phyloP scores from a whole-genome alignment of 2,113 vertebrate species.

The Oreotragus oreotragus region DNA sequence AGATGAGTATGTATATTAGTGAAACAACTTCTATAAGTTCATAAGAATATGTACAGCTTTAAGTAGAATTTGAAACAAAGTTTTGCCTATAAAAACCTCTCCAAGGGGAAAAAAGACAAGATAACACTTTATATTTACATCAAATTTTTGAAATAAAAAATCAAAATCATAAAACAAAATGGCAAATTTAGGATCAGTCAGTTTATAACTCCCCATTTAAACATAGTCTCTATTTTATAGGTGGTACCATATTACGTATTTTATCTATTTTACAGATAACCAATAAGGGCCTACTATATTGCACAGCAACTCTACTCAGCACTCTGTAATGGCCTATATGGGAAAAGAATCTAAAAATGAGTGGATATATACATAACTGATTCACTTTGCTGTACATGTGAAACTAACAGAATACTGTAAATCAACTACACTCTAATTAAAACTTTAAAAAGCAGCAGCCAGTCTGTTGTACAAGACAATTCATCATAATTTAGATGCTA shows the following conservation, averaged over 20 bases:
- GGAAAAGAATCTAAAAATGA: neutral
- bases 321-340: neutral
- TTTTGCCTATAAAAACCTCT: neutral
- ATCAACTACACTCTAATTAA: neutral
- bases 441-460: neutral
- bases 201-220: neutral
- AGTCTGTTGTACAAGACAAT: neutral
- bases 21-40: neutral
- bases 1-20: neutral
- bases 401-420: neutral
- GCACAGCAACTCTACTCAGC: neutral
- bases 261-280: neutral
- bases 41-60: neutral
- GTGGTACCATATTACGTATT: neutral
- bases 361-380: neutral
- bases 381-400: neutral
- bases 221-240: neutral
- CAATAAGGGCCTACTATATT: neutral
- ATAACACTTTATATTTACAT: neutral
- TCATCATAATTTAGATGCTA: neutral
- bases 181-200: neutral
- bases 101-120: neutral
- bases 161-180: neutral
- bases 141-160: neutral
- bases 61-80: neutral